Base-by-base conservation (phyloP, 2,113 vertebrate species). In the Tetraodon nigroviridis region DNA sequence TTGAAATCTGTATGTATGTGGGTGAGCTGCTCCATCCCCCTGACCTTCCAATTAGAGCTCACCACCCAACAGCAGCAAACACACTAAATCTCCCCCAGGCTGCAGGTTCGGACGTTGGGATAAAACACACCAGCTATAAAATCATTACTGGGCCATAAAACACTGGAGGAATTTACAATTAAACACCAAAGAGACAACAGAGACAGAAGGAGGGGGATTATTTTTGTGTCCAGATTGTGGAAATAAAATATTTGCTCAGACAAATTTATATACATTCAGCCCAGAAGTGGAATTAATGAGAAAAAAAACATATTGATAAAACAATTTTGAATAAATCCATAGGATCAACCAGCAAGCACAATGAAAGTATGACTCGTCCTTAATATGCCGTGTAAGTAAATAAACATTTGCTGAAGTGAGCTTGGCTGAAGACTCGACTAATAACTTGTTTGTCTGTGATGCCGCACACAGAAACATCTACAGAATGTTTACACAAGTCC, bases 1-100 rank as follows among this genome's bases (percentile, higher is more conserved):
- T 93, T 89, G 87, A 92, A 91, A 91, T 91, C 89, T 86, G 73
- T 60, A 67, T 46, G 49, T 84, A 87, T 68, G 69, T 46, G 69
- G 76, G 60, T 90, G 85, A 77, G 73, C 75, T 79, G 20, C 82
- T 37, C 55, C 63, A 75, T 85, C 76, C 85, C 75, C 63, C 75
- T 84, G 84, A 89, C 87, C 88, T 86, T 85, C 80, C 83, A 88
- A 88, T 87, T 87, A 90, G 80, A 84, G 75, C 77, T 73, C 79
- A 73, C 75, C 81, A 66, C 67, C 71, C 71, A 82, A 73, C 73
- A 62, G 77, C 49, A 46, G 73, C 70, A 64, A 44, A 75, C 75
- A 59, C 80, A 64, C 79, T 89, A 84, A 89, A 89, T 90, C 88
- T 80, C 81, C 74, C 79, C 70, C 68, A 32, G 71, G 78, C 83